phyloP scores from a whole-genome alignment of 2,113 vertebrate species.

The Micromys minutus region DNA sequence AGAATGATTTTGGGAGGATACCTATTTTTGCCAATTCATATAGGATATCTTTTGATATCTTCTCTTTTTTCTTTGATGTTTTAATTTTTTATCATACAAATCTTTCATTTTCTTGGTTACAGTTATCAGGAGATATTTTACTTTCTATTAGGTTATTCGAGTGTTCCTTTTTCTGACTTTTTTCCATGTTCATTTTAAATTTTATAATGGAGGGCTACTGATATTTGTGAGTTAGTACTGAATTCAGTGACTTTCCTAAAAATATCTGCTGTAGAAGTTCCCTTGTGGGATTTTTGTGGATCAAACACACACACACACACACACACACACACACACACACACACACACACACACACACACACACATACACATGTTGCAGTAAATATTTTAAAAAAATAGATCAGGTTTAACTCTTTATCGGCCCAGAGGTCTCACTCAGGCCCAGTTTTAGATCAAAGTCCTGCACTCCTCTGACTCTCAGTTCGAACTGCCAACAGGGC shows the following conservation, averaged over 20 bases:
- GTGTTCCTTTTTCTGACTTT: neutral
- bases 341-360: too few relatives aligned
- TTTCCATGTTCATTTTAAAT: neutral
- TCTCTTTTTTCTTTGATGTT: neutral
- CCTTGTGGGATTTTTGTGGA: neutral
- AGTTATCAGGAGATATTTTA: neutral
- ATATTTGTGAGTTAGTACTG: too few relatives aligned
- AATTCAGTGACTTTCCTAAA: neutral
- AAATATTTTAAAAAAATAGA: too few relatives aligned
- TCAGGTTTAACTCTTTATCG: too few relatives aligned
- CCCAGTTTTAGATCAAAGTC: too few relatives aligned
- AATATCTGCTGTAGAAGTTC: neutral
- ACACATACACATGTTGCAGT: too few relatives aligned
- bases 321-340: too few relatives aligned
- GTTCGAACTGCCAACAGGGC: too few relatives aligned
- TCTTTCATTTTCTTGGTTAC: neutral
- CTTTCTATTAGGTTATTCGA: neutral
- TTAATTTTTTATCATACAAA: neutral
- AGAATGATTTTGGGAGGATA: neutral
- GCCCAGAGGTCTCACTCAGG: too few relatives aligned
- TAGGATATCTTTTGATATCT: neutral
- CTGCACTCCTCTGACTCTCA: too few relatives aligned
- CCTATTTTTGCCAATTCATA: neutral
- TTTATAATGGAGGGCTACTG: neutral
- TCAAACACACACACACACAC: too few relatives aligned